Conservation (phyloP, 2,113 vertebrate species). For the Oncorhynchus kisutch region DNA sequence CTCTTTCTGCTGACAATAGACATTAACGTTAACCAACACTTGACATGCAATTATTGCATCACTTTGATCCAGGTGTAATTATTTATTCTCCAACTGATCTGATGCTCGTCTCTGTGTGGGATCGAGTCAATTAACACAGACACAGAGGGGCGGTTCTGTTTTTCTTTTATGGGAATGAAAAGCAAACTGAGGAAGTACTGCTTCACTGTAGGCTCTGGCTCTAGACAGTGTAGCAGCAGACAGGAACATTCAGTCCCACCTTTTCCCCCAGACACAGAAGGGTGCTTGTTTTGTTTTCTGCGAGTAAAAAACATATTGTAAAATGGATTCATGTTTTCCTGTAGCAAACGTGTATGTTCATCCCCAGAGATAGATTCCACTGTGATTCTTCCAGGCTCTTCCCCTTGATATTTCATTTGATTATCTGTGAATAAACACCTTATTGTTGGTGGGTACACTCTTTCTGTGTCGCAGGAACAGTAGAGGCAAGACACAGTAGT, state of each 20-base stretch:
- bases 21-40: slow-evolving; percentile 54
- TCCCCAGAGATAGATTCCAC: too few species aligned
- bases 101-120: slow-evolving; percentile 31
- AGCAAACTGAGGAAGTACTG: neutral
- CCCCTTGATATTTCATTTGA: neutral
- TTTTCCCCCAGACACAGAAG: slow-evolving; percentile 23
- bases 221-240: too few species aligned
- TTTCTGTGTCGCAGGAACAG: neutral
- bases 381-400: too few species aligned
- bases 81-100: slow-evolving; percentile 48
- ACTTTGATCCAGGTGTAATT: slow-evolving; percentile 67
- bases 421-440: neutral
- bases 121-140: slow-evolving; percentile 27
- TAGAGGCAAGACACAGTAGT: neutral
- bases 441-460: too few species aligned
- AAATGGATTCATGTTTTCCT: neutral
- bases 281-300: neutral
- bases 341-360: neutral
- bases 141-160: slow-evolving; percentile 22
- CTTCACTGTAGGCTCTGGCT: neutral
- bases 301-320: neutral
- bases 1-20: slow-evolving; percentile 54
- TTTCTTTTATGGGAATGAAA: neutral
- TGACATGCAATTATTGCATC: slow-evolving; percentile 56
- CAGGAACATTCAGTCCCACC: too few species aligned